Evolutionary conservation across 2,113 vertebrate genomes (phyloP), one percentile per base, ranked within the genome.

Genomic region (Psilopsiagon aymara): DNA sequence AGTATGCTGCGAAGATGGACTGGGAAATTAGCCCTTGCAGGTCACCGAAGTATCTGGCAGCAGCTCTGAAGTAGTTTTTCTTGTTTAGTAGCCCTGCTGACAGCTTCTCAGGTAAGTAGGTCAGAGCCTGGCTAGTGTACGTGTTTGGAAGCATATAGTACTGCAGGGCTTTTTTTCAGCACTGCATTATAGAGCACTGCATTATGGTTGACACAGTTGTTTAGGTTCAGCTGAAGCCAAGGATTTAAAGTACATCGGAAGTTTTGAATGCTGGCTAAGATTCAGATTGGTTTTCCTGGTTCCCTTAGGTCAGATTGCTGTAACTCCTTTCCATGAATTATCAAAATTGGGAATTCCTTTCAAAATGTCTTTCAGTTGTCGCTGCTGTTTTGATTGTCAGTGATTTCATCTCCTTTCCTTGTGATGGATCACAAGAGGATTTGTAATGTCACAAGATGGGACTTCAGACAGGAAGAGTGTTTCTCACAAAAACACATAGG

Each of bases 21-120:
- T 57, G 80, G 82, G 82, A 92, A 90, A 37, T 44, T 28, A 44
- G 49, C 19, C 28, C n/a, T 93, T 92, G 66, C 33, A 76, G 60
- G 78, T 92, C 88, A 87, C 70, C 59, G 28, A 66, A 73, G 43
- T 53, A 66, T 53, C 44, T 94, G 83, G 39, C 75, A 87, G 77
- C 23, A 79, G 39, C 29, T 59, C 71, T 44, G n/a, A 93, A 95
- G 96, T 60, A 83, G 94, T 96, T 95, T 97, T 95, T 94, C 95
- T 93, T 79, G 92, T 80, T 94, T 46, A 92, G 95, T 97, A 78
- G 62, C 82, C 67, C 80, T 69, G n/a, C 80, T 92, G 75, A 64
- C 64, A 85, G 86, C 66, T 93, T 92, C 95, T 90, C 63, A 97
- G 94, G 95, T 95, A 97, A 93, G 86, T 94, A 95, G 80, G 95